Percentiles rank a stretch among this genome's conserved stretches.
Conservation (phyloP, 2,797 vertebrate species). For the Crocodylus rhombifer region DNA sequence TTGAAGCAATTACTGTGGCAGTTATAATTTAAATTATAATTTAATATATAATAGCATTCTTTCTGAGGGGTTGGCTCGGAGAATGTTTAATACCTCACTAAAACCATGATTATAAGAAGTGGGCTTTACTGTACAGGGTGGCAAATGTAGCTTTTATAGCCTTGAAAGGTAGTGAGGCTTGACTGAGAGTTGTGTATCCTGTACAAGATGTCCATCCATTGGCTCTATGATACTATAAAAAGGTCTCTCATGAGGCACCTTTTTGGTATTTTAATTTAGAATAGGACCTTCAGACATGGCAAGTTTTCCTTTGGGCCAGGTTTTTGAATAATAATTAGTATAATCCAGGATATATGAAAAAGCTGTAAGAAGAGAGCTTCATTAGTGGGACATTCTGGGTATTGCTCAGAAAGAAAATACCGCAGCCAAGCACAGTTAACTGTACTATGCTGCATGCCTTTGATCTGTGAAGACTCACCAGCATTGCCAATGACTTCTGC, state of each 20-base stretch:
- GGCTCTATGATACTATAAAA: neutral
- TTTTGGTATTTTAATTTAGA: constrained; percentile 30
- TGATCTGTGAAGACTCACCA: constrained; percentile 25
- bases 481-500: constrained; percentile 41
- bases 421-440: constrained; percentile 60
- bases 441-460: constrained; percentile 38
- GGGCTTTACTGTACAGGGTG: constrained; percentile 40
- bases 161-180: neutral
- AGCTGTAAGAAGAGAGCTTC: neutral
- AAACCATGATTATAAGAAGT: constrained; percentile 17
- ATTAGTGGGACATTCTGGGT: constrained; percentile 67
- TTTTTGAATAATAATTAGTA: constrained; percentile 61
- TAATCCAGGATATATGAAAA: constrained; percentile 42
- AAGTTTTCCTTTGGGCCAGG: constrained; percentile 36
- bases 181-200: neutral
- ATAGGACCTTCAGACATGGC: neutral
- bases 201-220: neutral
- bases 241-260: neutral
- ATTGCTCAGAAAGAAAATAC: constrained; percentile 47
- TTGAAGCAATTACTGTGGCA: constrained; percentile 69
- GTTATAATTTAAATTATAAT: constrained; percentile 77
- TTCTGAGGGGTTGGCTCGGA: constrained; percentile 59
- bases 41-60: constrained; percentile 61
- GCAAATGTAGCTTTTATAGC: neutral
- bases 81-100: constrained; percentile 47